Base-by-base conservation (phyloP, 2,888 invertebrate genomes). In the Ennomos erosarius region DNA sequence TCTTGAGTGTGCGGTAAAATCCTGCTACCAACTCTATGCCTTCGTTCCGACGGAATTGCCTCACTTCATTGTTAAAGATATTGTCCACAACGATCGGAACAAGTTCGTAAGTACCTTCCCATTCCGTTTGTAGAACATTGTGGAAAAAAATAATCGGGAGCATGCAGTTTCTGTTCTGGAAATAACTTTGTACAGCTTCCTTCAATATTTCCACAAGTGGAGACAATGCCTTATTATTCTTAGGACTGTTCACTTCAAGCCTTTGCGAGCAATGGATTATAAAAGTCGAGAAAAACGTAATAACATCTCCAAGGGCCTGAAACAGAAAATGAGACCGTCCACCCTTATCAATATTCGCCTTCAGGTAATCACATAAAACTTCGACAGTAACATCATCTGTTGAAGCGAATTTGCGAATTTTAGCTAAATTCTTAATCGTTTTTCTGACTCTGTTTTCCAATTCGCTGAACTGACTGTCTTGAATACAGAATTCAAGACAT, bases 401-500 rank as follows among this genome's bases (percentile, higher is more conserved):
- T 26, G 93, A 87, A 0, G 88, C 85, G 72, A 95, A 95, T 70
- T 95, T 95, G 65, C 93, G 94, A 0, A 95, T 79, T 65, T 86
- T 85, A 1, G 95, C 86, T 11, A 96, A 79, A 76, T 90, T 93
- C 70, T 94, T 95, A 26, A 96, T 87, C 39, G 94, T 94, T 68
- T 92, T 88, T 61, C 94, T 90, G 1, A 96, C 85, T 75, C 95
- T 93, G 57, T 91, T 92, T 71, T 94, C 94, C 33, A 97, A 78
- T 33, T 96, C 96, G 74, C 92, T 93, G 65, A 95, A 95, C 75
- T 95, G 94, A 57, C 92, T 93, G 66, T 96, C 95, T 72, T 94
- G 94, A 44, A 96, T 94, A 64, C 95, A 94, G 76, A 94, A 95
- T 78, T 96, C 96, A 1, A 96, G 81, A 70, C 95, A 93, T 67